Percentiles rank a stretch among this genome's conserved stretches.
These are phyloP conservation scores for Leucophora obtusa DNA, from an alignment of 2,888 invertebrate genomes.

Conservation along the genomic window DNA sequence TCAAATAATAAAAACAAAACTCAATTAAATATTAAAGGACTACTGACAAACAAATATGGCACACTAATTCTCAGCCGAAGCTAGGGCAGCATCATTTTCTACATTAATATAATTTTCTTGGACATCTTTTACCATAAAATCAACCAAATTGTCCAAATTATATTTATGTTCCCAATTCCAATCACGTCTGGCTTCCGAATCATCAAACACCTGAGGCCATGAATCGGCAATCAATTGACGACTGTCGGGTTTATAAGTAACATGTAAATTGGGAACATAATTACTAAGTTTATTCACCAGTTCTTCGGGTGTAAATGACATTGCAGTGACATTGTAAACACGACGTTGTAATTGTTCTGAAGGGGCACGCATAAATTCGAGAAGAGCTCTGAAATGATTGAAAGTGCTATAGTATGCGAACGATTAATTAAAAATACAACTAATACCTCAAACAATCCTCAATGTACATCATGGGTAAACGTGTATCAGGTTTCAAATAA, in stretches of 20 bases:
- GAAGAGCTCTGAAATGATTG: slow-evolving; percentile 81
- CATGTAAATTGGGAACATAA: slow-evolving; percentile 86
- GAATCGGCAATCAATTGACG: slow-evolving; percentile 92
- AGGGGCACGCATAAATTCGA: slow-evolving; percentile 88
- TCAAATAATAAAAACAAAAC: background rate
- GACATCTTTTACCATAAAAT: slow-evolving; percentile 87
- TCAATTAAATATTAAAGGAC: background rate
- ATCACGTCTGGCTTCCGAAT: slow-evolving; percentile 88
- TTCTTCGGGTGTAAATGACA: slow-evolving; percentile 95
- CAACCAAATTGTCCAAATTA: slow-evolving; percentile 85
- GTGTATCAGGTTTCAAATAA: slow-evolving; percentile 90
- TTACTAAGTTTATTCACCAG: slow-evolving; percentile 85
- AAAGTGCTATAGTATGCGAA: background rate
- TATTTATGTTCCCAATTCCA: slow-evolving; percentile 93
- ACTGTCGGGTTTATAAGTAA: slow-evolving; percentile 89
- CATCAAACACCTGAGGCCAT: slow-evolving; percentile 95
- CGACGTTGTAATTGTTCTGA: slow-evolving; percentile 84
- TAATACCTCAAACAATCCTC: slow-evolving; percentile 82
- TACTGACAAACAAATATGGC: slow-evolving; percentile 12
- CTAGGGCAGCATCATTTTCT: slow-evolving; percentile 65
- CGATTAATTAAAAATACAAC: background rate
- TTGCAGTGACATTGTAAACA: slow-evolving; percentile 94
- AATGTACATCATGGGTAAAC: slow-evolving; percentile 96
- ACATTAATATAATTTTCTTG: slow-evolving; percentile 77
- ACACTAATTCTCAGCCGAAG: slow-evolving; percentile 55